Evolutionary conservation across 2,888 invertebrate species (phyloP), one percentile per base, ranked within the genome.

Genomic region (Oscheius sp.): DNA sequence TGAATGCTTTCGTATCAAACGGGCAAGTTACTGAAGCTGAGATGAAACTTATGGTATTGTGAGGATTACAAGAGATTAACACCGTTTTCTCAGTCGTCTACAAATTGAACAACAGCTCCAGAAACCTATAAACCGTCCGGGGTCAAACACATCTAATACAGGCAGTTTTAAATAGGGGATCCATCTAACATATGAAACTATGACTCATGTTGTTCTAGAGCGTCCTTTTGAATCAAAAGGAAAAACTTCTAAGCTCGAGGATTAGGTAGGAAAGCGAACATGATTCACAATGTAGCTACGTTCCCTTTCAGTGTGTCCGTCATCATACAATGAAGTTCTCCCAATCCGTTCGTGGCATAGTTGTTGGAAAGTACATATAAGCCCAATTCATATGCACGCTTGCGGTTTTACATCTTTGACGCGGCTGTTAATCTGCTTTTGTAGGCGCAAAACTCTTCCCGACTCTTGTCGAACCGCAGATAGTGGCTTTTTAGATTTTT

Each of bases 371-470:
- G 29, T 63, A 29, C 47, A 47, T 48, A 48, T 42, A 50, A 63
- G 50, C 13, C 21, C 63, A 13, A 53, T 63, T 63, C 37, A n/a
- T 13, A 66, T 66, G 66, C 53, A 33, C 66, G 53, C 48, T 53
- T 66, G 32, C 29, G 58, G 70, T 70, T 55, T 57, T 59, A 59
- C 70, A 58, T 70, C 33, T 37, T 42, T 35, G 42, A 32, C 11
- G 32, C 47, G 29, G 21, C 32, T 2, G n/a, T 58, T 70, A 70
- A 70, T 70, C 70, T 42, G 42, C 70, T 70, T 70, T 70, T 59
- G 70, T 59, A 68, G 42, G 37, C 70, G 70, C 70, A 70, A 70
- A 70, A 37, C 50, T 58, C 51, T 66, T 66, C 53, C 50, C 66
- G 53, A 66, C n/a, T 33, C 35, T 70, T 33, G 33, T 51, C 9